Evolutionary conservation across 2,888 invertebrate species (phyloP).

Genomic region (Enchytraeus crypticus): DNA sequence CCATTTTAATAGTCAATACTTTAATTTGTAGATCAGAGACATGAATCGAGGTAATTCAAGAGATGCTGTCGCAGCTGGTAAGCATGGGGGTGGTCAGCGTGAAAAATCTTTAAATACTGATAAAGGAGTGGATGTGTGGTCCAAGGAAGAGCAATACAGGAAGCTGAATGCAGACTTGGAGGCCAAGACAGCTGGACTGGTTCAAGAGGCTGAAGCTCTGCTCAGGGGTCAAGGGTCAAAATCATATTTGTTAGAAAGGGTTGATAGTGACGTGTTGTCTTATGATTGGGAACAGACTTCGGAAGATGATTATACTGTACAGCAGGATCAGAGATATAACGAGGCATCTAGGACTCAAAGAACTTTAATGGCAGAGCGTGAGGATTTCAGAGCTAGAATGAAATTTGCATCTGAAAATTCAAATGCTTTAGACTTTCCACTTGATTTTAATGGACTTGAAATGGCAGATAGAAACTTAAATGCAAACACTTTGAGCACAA

Average conservation of each 20-base stretch:
- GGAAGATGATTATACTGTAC: background rate
- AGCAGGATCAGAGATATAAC: background rate
- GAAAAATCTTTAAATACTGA: too few species aligned
- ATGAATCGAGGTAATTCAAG: too few species aligned
- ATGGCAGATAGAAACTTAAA: too few species aligned
- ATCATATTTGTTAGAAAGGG: slow-evolving; percentile 39
- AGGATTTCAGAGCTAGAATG: background rate
- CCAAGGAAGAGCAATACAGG: slow-evolving; percentile 28
- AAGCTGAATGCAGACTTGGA: slow-evolving; percentile 47
- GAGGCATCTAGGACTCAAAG: background rate
- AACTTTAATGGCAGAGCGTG: background rate
- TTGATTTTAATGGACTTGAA: too few species aligned
- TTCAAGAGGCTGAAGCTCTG: slow-evolving; percentile 46
- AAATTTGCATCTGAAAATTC: too few species aligned
- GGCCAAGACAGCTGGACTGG: slow-evolving; percentile 45
- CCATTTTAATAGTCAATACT: too few species aligned
- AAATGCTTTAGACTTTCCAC: too few species aligned
- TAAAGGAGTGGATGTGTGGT: too few species aligned
- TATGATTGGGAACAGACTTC: background rate
- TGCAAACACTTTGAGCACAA: too few species aligned
- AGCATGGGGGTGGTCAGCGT: too few species aligned
- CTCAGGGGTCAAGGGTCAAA: slow-evolving; percentile 25
- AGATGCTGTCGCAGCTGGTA: too few species aligned
- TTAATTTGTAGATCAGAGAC: too few species aligned
- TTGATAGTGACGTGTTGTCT: slow-evolving; percentile 43